phyloP scores from a whole-genome alignment of 1,140 invertebrate species.

The Hypothenemus hampei region DNA sequence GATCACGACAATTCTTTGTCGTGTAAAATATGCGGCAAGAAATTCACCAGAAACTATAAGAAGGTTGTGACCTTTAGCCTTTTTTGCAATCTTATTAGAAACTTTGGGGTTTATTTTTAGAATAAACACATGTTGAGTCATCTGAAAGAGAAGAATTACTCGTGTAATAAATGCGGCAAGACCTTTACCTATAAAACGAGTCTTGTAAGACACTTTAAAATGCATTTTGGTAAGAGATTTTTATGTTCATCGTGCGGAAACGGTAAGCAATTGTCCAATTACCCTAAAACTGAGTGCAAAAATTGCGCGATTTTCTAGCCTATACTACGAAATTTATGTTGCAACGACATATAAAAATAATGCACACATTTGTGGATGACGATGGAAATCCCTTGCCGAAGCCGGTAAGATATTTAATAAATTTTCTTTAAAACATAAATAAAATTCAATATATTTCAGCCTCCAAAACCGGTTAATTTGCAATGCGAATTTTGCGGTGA shows the following conservation, averaged over 20 bases:
- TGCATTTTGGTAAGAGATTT: slow-evolving; percentile 25
- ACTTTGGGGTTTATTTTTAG: slow-evolving; percentile 9
- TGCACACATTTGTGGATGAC: slow-evolving; percentile 17
- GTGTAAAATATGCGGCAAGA: slow-evolving; percentile 19
- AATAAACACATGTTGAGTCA: slow-evolving; percentile 25
- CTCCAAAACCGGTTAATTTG: slow-evolving; percentile 18
- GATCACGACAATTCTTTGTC: slow-evolving; percentile 20
- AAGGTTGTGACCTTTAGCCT: neutral
- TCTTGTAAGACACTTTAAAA: slow-evolving; percentile 22
- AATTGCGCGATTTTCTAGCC: slow-evolving; percentile 9
- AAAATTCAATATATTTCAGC: slow-evolving; percentile 2
- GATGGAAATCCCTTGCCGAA: slow-evolving; percentile 21
- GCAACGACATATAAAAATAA: slow-evolving; percentile 16
- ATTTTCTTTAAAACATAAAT: neutral
- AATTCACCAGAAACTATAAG: slow-evolving; percentile 20
- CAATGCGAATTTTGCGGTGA: slow-evolving; percentile 26
- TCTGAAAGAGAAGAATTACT: slow-evolving; percentile 23
- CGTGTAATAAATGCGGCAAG: slow-evolving; percentile 22
- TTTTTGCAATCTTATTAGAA: neutral
- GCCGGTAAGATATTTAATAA: slow-evolving; percentile 12
- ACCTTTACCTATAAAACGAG: slow-evolving; percentile 24
- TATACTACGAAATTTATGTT: slow-evolving; percentile 25
- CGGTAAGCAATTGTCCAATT: slow-evolving; percentile 1
- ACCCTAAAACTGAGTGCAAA: no score
- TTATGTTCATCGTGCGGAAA: slow-evolving; percentile 21